Evolutionary conservation across 2,113 vertebrate species (phyloP).

Genomic region (Puma concolor): DNA sequence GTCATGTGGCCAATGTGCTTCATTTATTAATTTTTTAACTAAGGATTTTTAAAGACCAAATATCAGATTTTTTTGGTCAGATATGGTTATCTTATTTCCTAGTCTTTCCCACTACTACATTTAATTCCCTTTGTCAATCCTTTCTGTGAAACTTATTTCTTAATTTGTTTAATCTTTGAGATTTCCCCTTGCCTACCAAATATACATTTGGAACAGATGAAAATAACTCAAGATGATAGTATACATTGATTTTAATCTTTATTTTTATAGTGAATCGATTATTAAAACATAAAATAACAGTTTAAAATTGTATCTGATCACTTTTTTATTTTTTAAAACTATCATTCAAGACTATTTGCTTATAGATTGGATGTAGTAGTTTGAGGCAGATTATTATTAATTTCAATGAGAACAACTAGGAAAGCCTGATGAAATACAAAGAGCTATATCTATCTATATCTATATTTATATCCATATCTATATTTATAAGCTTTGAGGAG

Average conservation of each 20-base stretch:
- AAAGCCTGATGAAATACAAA: not conserved
- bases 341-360: not conserved
- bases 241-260: not conserved
- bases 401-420: not conserved
- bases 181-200: not conserved
- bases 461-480: not conserved
- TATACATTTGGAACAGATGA: not conserved
- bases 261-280: not conserved
- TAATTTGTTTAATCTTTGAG: not conserved
- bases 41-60: not conserved
- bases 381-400: not conserved
- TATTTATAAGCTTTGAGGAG: not conserved
- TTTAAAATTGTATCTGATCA: not conserved
- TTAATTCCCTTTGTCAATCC: not conserved
- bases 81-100: not conserved
- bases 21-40: not conserved
- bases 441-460: not conserved
- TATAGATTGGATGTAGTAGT: not conserved
- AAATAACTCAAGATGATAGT: not conserved
- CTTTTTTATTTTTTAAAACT: not conserved
- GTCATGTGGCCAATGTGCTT: not conserved
- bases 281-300: not conserved
- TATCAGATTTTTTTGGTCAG: not conserved
- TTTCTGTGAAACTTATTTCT: not conserved
- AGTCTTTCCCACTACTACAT: not conserved